Conservation (phyloP, 1,140 invertebrate species). For the Danaus plexippus region DNA sequence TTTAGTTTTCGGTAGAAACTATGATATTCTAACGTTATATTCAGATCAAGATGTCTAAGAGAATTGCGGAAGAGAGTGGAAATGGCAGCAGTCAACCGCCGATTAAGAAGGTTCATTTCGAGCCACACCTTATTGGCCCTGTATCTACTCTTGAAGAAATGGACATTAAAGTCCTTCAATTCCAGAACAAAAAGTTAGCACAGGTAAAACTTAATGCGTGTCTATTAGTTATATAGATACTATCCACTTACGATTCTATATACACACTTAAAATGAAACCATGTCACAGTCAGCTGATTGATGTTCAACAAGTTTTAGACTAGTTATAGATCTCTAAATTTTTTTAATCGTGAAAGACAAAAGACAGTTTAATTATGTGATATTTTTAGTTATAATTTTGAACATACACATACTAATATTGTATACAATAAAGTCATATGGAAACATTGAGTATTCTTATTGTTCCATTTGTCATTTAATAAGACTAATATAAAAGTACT, state of each 20-base stretch:
- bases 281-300: conserved; percentile 45
- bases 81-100: conserved; percentile 76
- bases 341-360: too few species aligned
- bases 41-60: conserved; percentile 79
- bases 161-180: conserved; percentile 96
- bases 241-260: not conserved
- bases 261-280: conserved; percentile 1
- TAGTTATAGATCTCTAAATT: too few species aligned
- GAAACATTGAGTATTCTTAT: not conserved
- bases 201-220: conserved; percentile 75
- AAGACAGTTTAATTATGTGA: too few species aligned
- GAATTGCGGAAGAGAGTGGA: conserved; percentile 75
- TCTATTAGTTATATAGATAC: not conserved
- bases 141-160: conserved; percentile 96
- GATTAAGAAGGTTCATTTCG: conserved; percentile 94
- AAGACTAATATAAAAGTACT: not conserved
- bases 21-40: conserved; percentile 19
- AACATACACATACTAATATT: too few species aligned
- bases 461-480: conserved; percentile 6
- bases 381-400: too few species aligned
- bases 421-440: too few species aligned
- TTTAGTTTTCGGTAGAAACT: conserved; percentile 14
- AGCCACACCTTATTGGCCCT: conserved; percentile 92
- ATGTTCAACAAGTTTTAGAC: not conserved
- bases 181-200: conserved; percentile 96